phyloP scores from a whole-genome alignment of 2,797 vertebrate species.

The Coreius guichenoti region DNA sequence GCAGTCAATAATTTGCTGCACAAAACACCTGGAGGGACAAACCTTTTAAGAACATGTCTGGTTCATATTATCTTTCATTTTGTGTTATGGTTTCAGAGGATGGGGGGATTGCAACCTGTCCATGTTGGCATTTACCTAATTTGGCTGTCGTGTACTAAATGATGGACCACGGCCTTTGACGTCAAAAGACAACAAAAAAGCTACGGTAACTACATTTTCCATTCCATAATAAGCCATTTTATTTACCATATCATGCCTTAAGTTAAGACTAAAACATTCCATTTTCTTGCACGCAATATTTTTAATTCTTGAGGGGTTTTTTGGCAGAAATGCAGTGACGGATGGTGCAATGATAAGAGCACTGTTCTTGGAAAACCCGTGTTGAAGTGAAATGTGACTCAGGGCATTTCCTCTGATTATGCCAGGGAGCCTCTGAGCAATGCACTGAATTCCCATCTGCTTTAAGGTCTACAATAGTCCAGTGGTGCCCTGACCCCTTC shows the following conservation, averaged over 20 bases:
- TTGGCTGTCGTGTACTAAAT: neutral
- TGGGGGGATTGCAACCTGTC: neutral
- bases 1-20: neutral
- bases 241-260: neutral
- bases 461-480: neutral
- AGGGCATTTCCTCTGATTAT: constrained; percentile 33
- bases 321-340: constrained; percentile 25
- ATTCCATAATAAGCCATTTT: neutral
- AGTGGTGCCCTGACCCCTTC: neutral
- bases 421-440: constrained; percentile 3
- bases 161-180: no score
- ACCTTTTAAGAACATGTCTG: neutral
- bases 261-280: neutral
- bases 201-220: neutral
- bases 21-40: neutral
- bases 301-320: neutral
- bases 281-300: neutral
- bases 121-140: neutral
- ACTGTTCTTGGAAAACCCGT: neutral
- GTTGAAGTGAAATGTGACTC: constrained; percentile 13
- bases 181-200: neutral
- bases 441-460: constrained; percentile 26
- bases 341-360: constrained; percentile 7
- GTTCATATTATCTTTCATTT: neutral
- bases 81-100: neutral